Evolutionary conservation across 2,888 invertebrate species (phyloP), one percentile per base, ranked within the genome.

Genomic region (Polyploca ridens): DNA sequence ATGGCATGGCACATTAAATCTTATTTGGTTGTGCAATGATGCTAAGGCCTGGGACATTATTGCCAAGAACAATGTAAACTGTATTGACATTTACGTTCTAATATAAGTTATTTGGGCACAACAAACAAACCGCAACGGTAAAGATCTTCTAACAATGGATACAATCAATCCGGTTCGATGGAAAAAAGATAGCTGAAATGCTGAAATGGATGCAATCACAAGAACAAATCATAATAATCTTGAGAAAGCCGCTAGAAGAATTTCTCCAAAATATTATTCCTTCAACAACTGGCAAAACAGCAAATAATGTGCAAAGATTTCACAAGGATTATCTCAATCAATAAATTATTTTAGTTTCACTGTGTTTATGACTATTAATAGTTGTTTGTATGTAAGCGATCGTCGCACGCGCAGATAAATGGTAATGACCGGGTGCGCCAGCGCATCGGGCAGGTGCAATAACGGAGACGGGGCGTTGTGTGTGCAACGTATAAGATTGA

Each of bases 21-120:
- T 73, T 77, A 77, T 78, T 76, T 64, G 66, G 77, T 84, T 85
- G 77, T 68, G 80, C 80, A 86, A 83, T 75, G 72, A 76, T 65
- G 73, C 69, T 64, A 73, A 76, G 67, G 69, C 64, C 69, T 64
- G 69, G 69, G 79, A 75, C 78, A 75, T 69, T 74, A 76, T 74
- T 74, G 41, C 27, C 44, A 41, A 16, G 41, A 74, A 78, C 82
- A 82, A 81, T 81, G 81, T 83, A 81, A 83, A 85, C 83, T 79
- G 82, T 84, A 89, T 81, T 90, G 89, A 88, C 88, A 90, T 90
- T 89, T 88, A 79, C 73, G 70, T 77, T 72, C 70, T 62, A 72
- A 66, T 69, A 69, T 78, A 77, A 83, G 75, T 81, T 78, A 78
- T 76, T 62, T 72, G 66, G 69, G 70, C 69, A 70, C 66, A 65